Conservation (phyloP, 2,797 vertebrate species). For the Neostethus bicornis region DNA sequence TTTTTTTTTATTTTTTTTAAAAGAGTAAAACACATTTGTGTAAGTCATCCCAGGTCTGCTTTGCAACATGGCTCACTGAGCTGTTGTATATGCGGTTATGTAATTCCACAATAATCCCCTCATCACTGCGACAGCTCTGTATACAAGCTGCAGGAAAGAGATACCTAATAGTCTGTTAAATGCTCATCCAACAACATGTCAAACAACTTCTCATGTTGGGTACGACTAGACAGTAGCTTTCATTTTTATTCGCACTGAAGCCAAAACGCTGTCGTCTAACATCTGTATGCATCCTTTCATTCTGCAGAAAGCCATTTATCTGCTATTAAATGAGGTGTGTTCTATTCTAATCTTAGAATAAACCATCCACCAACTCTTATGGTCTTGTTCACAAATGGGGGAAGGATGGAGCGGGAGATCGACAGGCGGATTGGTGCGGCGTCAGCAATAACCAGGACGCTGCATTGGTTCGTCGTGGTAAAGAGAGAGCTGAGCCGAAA, state of each 20-base stretch:
- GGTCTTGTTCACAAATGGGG: no score
- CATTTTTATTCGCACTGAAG: no score
- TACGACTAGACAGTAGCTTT: no score
- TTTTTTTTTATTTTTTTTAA: constrained; percentile 27
- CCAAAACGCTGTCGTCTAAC: no score
- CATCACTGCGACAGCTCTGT: constrained; percentile 6
- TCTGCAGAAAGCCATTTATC: neutral
- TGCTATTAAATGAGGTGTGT: neutral
- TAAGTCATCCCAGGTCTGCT: constrained; percentile 11
- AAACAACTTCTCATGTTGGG: constrained; percentile 1
- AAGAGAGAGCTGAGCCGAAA: no score
- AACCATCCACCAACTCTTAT: no score
- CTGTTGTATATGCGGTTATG: constrained; percentile 11
- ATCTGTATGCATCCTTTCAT: no score
- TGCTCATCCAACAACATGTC: constrained; percentile 12
- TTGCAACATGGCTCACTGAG: constrained; percentile 16
- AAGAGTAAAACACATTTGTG: constrained; percentile 4
- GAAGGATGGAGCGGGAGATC: no score
- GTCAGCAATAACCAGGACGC: no score
- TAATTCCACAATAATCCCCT: constrained; percentile 6
- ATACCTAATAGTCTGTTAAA: neutral
- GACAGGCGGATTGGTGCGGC: no score
- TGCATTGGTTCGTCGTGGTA: no score
- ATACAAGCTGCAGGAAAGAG: constrained; percentile 25
- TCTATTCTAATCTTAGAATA: neutral